A percentile compares a stretch with the other conserved stretches of the same genome.
phyloP scores from a whole-genome alignment of 2,888 invertebrate genomes.

The Hoplodrina ambigua region DNA sequence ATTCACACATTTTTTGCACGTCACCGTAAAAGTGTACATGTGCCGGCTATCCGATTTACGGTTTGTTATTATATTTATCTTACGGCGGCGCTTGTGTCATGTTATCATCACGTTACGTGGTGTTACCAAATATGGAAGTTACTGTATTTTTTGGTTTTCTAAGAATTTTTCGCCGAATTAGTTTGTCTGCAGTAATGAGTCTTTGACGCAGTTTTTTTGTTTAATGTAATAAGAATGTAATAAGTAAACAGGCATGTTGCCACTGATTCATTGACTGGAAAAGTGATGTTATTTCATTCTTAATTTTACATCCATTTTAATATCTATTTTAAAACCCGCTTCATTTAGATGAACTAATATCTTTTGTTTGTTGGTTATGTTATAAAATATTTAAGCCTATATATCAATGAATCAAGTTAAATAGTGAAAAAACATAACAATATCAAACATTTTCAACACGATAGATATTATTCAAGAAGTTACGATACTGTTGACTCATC shows the following conservation, averaged over 20 bases:
- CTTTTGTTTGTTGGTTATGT: too few relatives aligned
- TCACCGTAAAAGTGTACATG: slow-evolving; percentile 16
- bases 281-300: neutral
- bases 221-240: too few relatives aligned
- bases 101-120: slow-evolving; percentile 28
- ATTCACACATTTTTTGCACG: slow-evolving; percentile 41
- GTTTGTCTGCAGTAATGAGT: slow-evolving; percentile 26
- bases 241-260: slow-evolving; percentile 4
- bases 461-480: slow-evolving; percentile 13
- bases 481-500: slow-evolving; percentile 1
- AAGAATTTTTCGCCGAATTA: slow-evolving; percentile 10
- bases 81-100: slow-evolving; percentile 21
- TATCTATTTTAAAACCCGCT: too few relatives aligned
- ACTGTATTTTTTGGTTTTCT: slow-evolving; percentile 28
- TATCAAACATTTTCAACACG: too few relatives aligned
- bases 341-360: too few relatives aligned
- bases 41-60: slow-evolving; percentile 23
- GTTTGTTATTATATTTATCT: slow-evolving; percentile 45
- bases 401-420: too few relatives aligned
- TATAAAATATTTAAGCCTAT: too few relatives aligned
- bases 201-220: slow-evolving; percentile 19
- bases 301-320: neutral
- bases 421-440: too few relatives aligned
- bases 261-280: neutral
- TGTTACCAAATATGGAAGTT: slow-evolving; percentile 34